A percentile compares a stretch with the other conserved stretches of the same genome.
Conservation (phyloP, 1,140 invertebrate genomes). For the Lithobius niger region DNA sequence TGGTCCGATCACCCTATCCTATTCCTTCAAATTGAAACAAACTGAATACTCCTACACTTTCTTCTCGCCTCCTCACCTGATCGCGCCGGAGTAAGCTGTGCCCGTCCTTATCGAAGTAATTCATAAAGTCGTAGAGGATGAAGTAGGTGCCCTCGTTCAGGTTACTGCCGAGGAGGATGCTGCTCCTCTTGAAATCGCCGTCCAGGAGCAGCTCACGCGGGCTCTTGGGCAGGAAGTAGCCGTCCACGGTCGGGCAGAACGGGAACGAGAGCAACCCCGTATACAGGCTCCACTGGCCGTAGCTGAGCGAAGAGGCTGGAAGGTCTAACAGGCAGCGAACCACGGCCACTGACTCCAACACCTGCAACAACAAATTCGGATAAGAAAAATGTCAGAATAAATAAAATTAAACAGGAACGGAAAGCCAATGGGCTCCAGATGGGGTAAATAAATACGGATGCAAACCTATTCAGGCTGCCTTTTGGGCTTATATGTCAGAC, state of each 20-base stretch:
- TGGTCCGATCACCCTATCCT: no score
- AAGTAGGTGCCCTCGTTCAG: slow-evolving; percentile 83
- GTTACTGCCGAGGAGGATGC: slow-evolving; percentile 75
- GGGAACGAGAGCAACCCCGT: slow-evolving; percentile 74
- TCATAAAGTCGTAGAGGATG: slow-evolving; percentile 78
- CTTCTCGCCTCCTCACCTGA: no score
- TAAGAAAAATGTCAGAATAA: no score
- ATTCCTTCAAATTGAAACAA: no score
- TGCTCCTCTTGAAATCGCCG: slow-evolving; percentile 64
- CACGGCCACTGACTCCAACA: background rate
- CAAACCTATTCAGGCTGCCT: no score
- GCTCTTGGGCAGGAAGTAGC: slow-evolving; percentile 65
- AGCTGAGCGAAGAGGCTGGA: slow-evolving; percentile 63
- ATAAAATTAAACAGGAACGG: no score
- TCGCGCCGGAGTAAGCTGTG: slow-evolving; percentile 61
- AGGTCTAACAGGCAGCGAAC: slow-evolving; percentile 1
- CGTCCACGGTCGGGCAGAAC: slow-evolving; percentile 74
- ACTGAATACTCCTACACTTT: no score
- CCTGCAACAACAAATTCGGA: no score
- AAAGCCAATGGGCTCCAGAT: no score
- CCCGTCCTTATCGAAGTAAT: slow-evolving; percentile 73
- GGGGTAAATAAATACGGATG: no score
- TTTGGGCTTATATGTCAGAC: no score
- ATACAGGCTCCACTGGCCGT: slow-evolving; percentile 82
- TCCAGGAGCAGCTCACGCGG: slow-evolving; percentile 65